phyloP scores from a whole-genome alignment of 2,888 invertebrate genomes.

The Erebia ligea region DNA sequence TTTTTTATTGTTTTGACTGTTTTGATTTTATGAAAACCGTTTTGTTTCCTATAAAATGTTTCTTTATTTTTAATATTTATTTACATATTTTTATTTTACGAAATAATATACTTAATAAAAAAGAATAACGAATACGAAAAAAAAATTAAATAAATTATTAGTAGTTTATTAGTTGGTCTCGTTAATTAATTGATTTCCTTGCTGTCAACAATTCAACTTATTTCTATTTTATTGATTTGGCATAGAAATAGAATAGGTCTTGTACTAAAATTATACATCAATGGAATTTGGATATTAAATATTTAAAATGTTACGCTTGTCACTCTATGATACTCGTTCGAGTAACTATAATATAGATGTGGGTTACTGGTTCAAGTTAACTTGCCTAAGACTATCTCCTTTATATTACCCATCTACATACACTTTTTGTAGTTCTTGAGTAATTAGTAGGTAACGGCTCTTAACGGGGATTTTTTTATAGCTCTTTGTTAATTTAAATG shows the following conservation, averaged over 20 bases:
- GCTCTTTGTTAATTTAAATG: background rate
- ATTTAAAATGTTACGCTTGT: background rate
- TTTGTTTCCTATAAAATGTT: too few species aligned
- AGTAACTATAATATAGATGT: conserved; percentile 6
- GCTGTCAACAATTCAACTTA: background rate
- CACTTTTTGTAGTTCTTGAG: conserved; percentile 5
- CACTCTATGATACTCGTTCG: background rate
- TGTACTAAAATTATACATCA: too few species aligned
- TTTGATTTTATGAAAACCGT: background rate
- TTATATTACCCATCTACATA: conserved; percentile 4
- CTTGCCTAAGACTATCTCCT: conserved; percentile 23
- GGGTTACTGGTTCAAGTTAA: conserved; percentile 28
- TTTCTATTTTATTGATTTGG: background rate
- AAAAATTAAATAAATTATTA: too few species aligned
- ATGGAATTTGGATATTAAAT: background rate
- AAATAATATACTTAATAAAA: too few species aligned
- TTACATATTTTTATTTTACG: too few species aligned
- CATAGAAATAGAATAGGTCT: too few species aligned
- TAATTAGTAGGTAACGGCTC: background rate
- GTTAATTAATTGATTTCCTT: background rate
- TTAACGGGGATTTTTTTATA: background rate
- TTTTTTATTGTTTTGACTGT: background rate
- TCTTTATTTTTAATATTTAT: too few species aligned
- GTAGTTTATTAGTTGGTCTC: too few species aligned
- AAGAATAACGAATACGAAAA: too few species aligned